Evolutionary conservation across 2,797 vertebrate species (phyloP), one percentile per base, ranked within the genome.

Genomic region (Antennarius maculatus): DNA sequence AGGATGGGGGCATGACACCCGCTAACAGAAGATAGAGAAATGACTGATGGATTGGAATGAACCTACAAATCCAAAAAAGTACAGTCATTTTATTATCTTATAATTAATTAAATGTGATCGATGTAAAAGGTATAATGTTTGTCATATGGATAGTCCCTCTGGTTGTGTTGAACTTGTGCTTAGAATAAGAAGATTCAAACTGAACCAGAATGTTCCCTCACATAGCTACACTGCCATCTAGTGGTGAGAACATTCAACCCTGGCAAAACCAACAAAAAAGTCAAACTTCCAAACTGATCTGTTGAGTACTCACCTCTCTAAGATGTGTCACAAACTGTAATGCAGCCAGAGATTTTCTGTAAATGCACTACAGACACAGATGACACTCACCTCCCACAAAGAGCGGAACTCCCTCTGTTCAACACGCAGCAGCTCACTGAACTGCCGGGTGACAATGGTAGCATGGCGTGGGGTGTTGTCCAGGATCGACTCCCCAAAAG

Each of bases 401-500:
- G 93, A 92, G 91, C 95, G 97, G 87, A 99, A 99, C 89, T 96
- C 96, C 88, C 94, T 96, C 92, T 97, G 95, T 71, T 97, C 96
- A 23, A 99, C 95, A 67, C 96, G 95, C 61, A 99, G 94, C 48
- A 99, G 95, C 54, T 99, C 96, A 0, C 96, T 97, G 77, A 88
- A 90, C 82, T 98, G 97, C 76, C 95, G 91, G 7, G 97, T 99
- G 81, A 98, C 95, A 1, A 99, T 97, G 77, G 97, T 99, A 11
- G 97, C 97, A 79, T 97, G 97, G 63, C 97, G 95, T 39, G 97
- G 97, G 1, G 96, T 97, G 89, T 99, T 97, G 88, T 99, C 96
- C 89, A 99, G 90, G 86, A 99, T 96, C 13, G 97, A 99, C 91
- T 99, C 97, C 88, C 97, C 97, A 71, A 99, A 99, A 34, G 97